Percentiles rank a stretch among this genome's conserved stretches.
Conservation (phyloP, 2,888 invertebrate species). For the Ophioninae sp. region DNA sequence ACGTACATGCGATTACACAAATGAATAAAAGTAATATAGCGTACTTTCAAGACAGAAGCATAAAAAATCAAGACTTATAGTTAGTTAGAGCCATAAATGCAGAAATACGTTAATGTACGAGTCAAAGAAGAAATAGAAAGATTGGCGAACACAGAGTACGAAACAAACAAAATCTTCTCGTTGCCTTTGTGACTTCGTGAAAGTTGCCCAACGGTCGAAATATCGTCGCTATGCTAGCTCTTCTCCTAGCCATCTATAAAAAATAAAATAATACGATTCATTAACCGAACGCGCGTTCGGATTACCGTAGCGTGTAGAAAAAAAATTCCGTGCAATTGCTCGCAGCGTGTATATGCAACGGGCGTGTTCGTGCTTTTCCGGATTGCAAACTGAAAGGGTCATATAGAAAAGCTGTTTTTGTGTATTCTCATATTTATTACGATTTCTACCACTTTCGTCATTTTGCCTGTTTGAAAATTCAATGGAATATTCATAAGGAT, state of each 20-base stretch:
- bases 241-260: conserved; percentile 80
- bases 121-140: conserved; percentile 10
- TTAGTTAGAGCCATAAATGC: conserved; percentile 17
- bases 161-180: conserved; percentile 61
- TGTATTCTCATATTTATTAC: not conserved
- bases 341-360: conserved; percentile 46
- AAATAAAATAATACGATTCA: conserved; percentile 50
- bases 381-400: not conserved
- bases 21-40: not conserved
- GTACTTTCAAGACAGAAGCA: conserved; percentile 19
- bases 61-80: conserved; percentile 10
- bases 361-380: conserved; percentile 27
- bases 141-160: conserved; percentile 36
- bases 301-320: conserved; percentile 42
- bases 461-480: not conserved
- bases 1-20: conserved; percentile 43
- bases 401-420: not conserved
- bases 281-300: conserved; percentile 58
- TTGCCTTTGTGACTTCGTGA: conserved; percentile 77
- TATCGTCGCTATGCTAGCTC: conserved; percentile 83
- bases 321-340: conserved; percentile 31
- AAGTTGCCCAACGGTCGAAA: conserved; percentile 79
- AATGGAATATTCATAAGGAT: not conserved
- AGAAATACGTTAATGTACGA: not conserved
- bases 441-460: not conserved